Base-by-base conservation (phyloP, 2,888 invertebrate species). In the Branchellion lobata region DNA sequence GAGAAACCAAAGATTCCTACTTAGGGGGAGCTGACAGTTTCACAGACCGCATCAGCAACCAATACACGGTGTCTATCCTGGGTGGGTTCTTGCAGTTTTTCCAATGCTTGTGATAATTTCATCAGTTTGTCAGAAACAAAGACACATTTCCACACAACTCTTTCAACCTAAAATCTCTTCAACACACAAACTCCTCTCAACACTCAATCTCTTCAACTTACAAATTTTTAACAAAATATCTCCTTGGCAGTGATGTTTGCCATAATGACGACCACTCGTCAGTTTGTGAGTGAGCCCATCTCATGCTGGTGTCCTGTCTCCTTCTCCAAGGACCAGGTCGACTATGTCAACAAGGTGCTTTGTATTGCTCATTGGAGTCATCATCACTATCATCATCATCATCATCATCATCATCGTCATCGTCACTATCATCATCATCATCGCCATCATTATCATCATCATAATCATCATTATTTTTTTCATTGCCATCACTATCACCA, bases 271-370 rank as follows among this genome's bases (percentile, higher is more conserved):
- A 80, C 81, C n/a, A 81, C 80, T 21, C 75, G 80, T 51, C 80
- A 80, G 79, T 80, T 75, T 75, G 81, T 81, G n/a, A 81, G 82
- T 1, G 82, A 82, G 36, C 82, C 82, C 14, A 82, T 83, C 29
- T 61, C 78, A 57, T 83, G 83, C 73, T 83, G 82, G 82, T 82
- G 82, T 73, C 83, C 83, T 14, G 80, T 80, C 8, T 74, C 81
- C 29, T 83, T 83, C 80, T 81, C 82, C 47, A 80, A 57, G 24
- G 61, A 72, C 73, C 82, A 81, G 33, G 79, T 81, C 29, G 81
- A 81, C 27, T 82, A 80, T 51, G 79, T 82, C 24, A 82, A 82
- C 71, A 82, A 81, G 84, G 88, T 89, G 18, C 8, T 47, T 33
- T n/a, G 24, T 27, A 1, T 68, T 68, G 1, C 27, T 68, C 29